Evolutionary conservation across 2,797 vertebrate genomes (phyloP).

Genomic region (Miichthys miiuy): DNA sequence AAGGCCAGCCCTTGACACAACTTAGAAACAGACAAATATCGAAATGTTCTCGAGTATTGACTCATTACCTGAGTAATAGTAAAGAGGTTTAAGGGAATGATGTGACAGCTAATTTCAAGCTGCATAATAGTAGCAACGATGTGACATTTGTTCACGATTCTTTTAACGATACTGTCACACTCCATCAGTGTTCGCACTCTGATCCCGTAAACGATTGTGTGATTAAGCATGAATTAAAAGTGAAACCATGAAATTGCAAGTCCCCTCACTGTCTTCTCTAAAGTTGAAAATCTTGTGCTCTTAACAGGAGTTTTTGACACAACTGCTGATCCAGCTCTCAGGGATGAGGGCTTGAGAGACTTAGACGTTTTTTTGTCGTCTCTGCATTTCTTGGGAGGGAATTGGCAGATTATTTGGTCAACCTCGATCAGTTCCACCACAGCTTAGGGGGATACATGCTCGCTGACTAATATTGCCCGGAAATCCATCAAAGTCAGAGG

Average conservation of each 20-base stretch:
- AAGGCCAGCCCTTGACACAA: conserved; percentile 57
- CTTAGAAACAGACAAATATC: conserved; percentile 51
- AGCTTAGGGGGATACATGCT: conserved; percentile 83
- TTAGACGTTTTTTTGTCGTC: conserved; percentile 82
- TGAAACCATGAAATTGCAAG: conserved; percentile 72
- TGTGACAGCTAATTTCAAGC: conserved; percentile 64
- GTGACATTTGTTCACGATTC: conserved; percentile 58
- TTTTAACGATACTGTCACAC: conserved; percentile 57
- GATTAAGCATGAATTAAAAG: conserved; percentile 79
- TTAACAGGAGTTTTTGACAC: conserved; percentile 80
- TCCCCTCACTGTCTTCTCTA: conserved; percentile 67
- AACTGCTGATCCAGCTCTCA: conserved; percentile 86
- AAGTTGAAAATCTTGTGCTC: conserved; percentile 79
- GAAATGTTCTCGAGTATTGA: conserved; percentile 36
- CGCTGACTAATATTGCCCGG: conserved; percentile 80
- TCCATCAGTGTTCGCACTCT: conserved; percentile 50
- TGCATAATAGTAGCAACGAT: conserved; percentile 52
- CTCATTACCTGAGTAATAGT: conserved; percentile 67
- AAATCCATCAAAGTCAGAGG: conserved; percentile 86
- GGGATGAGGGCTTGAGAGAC: conserved; percentile 82
- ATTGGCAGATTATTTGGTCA: conserved; percentile 90
- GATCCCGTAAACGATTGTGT: conserved; percentile 66
- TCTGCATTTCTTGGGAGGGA: conserved; percentile 84
- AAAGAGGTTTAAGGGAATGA: conserved; percentile 47
- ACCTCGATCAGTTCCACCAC: conserved; percentile 87